These are phyloP conservation scores for Aselliscus stoliczkanus DNA, from an alignment of 2,797 vertebrate genomes.

Conservation along the genomic window DNA sequence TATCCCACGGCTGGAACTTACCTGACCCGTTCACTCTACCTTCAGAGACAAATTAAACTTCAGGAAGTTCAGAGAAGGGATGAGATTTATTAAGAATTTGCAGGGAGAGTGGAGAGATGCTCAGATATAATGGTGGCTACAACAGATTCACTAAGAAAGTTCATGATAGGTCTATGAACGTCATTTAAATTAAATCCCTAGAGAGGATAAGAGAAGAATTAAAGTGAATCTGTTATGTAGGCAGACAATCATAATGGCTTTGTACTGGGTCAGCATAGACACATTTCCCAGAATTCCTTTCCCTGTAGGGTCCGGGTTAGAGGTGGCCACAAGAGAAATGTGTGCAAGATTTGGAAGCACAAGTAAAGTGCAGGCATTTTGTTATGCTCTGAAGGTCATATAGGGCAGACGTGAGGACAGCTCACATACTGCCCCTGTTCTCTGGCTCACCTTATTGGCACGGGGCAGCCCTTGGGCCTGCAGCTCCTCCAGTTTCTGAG, in stretches of 20 bases:
- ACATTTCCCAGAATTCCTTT: neutral
- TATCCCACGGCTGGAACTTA: too few relatives aligned
- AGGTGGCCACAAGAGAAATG: accelerated
- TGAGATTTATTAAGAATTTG: neutral
- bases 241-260: neutral
- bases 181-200: neutral
- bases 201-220: neutral
- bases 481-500: neutral
- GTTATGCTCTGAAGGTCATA: neutral
- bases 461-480: neutral
- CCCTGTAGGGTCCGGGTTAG: neutral
- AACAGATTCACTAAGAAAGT: neutral
- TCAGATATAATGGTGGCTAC: neutral
- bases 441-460: neutral
- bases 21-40: neutral
- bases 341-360: neutral
- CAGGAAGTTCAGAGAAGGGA: neutral
- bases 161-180: neutral
- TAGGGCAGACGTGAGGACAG: accelerated
- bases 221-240: neutral
- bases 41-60: neutral
- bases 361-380: neutral
- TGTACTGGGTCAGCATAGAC: accelerated
- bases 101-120: neutral
- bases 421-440: accelerated